Conservation (phyloP, 2,113 vertebrate species). For the Crotalus horridus region DNA sequence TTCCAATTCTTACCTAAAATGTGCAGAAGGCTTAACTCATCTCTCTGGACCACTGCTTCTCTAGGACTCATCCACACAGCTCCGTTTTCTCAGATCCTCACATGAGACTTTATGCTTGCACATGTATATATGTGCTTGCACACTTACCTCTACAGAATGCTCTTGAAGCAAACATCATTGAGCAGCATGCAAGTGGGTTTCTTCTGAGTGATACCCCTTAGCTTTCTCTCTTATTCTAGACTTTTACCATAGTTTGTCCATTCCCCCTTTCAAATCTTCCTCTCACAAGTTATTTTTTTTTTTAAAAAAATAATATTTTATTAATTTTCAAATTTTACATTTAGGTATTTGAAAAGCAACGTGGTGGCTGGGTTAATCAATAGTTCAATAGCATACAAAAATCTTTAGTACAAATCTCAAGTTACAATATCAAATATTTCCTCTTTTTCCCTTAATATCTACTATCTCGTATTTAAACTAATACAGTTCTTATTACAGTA, state of each 20-base stretch:
- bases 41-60: constrained; percentile 26
- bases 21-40: constrained; percentile 12
- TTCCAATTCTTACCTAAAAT: constrained; percentile 7
- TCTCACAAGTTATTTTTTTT: too few relatives aligned
- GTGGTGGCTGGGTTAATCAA: too few relatives aligned
- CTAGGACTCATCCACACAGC: neutral
- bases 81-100: neutral
- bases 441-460: too few relatives aligned
- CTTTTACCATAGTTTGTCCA: neutral
- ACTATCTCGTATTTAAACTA: too few relatives aligned
- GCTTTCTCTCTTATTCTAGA: neutral
- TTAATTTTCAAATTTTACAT: too few relatives aligned
- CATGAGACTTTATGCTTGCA: neutral
- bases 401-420: too few relatives aligned
- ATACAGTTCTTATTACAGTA: too few relatives aligned
- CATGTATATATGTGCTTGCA: neutral
- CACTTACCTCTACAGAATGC: neutral
- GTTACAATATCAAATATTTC: too few relatives aligned
- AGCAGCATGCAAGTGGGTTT: neutral
- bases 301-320: too few relatives aligned
- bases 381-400: too few relatives aligned
- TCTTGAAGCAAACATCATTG: neutral
- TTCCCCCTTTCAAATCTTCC: too few relatives aligned
- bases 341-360: too few relatives aligned
- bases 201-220: neutral